Evolutionary conservation across 2,888 invertebrate species (phyloP).

Genomic region (Lamellibrachia satsuma): DNA sequence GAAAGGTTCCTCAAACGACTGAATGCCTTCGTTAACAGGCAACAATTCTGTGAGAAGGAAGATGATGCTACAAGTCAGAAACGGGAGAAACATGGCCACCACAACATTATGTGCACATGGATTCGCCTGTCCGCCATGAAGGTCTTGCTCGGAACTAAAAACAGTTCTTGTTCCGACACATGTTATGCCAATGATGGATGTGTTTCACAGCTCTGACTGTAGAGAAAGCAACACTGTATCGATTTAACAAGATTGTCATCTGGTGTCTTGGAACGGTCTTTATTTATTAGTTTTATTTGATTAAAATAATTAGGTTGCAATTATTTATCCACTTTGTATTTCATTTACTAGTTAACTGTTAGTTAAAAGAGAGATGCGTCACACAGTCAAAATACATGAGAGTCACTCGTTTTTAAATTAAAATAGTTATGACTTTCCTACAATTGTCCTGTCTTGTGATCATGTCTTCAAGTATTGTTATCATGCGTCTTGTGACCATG

Average conservation of each 20-base stretch:
- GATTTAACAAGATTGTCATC: neutral
- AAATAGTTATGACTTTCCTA: neutral
- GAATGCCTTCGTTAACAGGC: constrained; percentile 22
- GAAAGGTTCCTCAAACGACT: constrained; percentile 31
- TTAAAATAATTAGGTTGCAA: neutral
- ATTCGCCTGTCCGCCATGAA: neutral
- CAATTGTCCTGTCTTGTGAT: neutral
- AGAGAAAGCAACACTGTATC: neutral
- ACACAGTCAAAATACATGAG: neutral
- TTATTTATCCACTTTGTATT: neutral
- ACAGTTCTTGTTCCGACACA: neutral
- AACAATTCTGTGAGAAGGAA: constrained; percentile 29
- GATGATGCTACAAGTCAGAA: neutral
- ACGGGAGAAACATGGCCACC: neutral
- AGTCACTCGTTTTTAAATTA: too few species aligned
- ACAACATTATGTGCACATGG: neutral
- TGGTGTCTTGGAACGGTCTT: neutral
- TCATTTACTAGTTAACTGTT: neutral
- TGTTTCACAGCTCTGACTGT: neutral
- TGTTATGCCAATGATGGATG: neutral
- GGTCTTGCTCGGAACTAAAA: neutral
- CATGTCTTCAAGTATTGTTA: neutral
- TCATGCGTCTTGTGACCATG: neutral
- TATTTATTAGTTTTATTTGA: neutral
- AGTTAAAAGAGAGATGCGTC: neutral